phyloP scores from a whole-genome alignment of 1,140 invertebrate genomes.

The Zaprionus camerounensis region DNA sequence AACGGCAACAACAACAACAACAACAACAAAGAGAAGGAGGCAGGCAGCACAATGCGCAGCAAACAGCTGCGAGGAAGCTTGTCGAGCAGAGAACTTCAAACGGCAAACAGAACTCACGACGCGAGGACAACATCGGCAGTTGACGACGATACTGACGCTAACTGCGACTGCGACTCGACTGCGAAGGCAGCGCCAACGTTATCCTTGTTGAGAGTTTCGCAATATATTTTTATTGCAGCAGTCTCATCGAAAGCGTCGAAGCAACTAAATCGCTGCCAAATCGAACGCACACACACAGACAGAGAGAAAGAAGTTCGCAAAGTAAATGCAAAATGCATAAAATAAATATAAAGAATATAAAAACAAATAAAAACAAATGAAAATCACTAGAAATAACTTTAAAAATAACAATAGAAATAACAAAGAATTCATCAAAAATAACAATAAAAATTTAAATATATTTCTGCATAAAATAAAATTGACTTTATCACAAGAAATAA shows the following conservation, averaged over 20 bases:
- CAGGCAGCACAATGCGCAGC: slow-evolving; percentile 60
- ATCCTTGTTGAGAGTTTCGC: slow-evolving; percentile 82
- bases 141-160: slow-evolving; percentile 30
- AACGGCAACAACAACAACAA: slow-evolving; percentile 68
- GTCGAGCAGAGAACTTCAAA: slow-evolving; percentile 66
- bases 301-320: slow-evolving; percentile 6
- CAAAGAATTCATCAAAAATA: slow-evolving; percentile 1
- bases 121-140: slow-evolving; percentile 49
- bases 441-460: background rate
- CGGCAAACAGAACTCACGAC: slow-evolving; percentile 51
- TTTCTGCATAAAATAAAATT: background rate
- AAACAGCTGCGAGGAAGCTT: slow-evolving; percentile 60
- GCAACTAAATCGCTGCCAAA: slow-evolving; percentile 62
- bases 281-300: slow-evolving; percentile 8
- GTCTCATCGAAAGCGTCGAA: slow-evolving; percentile 76
- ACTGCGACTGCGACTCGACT: slow-evolving; percentile 41
- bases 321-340: slow-evolving; percentile 37
- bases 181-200: slow-evolving; percentile 61
- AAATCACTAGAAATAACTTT: slow-evolving; percentile 7
- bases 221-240: slow-evolving; percentile 82
- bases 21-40: slow-evolving; percentile 58
- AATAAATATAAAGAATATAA: slow-evolving; percentile 32
- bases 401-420: slow-evolving; percentile 29
- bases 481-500: background rate
- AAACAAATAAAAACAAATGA: slow-evolving; percentile 14